A percentile compares a stretch with the other conserved stretches of the same genome.
Evolutionary conservation across 2,888 invertebrate genomes (phyloP).

Genomic region (Charanyca ferruginea): DNA sequence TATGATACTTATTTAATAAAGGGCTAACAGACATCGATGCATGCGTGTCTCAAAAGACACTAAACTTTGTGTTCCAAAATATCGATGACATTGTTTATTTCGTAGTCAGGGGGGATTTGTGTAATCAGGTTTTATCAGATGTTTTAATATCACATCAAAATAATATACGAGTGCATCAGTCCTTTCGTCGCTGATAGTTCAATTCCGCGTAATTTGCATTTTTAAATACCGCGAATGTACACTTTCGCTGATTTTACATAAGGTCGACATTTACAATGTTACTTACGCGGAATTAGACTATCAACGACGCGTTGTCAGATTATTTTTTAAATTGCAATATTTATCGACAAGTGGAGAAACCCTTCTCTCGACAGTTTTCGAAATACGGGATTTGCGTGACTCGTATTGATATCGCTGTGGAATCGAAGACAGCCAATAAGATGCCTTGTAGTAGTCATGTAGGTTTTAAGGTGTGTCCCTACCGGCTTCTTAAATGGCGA

Average conservation of each 20-base stretch:
- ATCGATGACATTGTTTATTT: not conserved
- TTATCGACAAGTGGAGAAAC: not conserved
- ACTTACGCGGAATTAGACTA: too few relatives aligned
- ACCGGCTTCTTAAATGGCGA: slow-evolving; percentile 32
- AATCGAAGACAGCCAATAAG: slow-evolving; percentile 23
- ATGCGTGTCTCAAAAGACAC: not conserved
- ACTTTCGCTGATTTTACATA: too few relatives aligned
- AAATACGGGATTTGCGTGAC: slow-evolving; percentile 28
- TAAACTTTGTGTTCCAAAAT: not conserved
- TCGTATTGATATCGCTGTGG: slow-evolving; percentile 12
- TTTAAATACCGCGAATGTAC: too few relatives aligned
- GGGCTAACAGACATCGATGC: not conserved
- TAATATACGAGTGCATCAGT: not conserved
- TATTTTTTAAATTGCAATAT: not conserved
- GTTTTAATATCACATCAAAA: not conserved
- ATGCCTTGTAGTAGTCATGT: slow-evolving; percentile 20
- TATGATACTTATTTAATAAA: too few relatives aligned
- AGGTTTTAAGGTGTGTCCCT: slow-evolving; percentile 48
- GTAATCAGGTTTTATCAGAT: slow-evolving; percentile 6
- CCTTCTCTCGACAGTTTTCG: slow-evolving; percentile 5
- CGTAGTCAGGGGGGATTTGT: not conserved
- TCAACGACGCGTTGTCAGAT: too few relatives aligned
- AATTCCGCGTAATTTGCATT: too few relatives aligned
- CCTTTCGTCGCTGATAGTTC: too few relatives aligned
- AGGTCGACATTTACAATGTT: too few relatives aligned